Evolutionary conservation across 2,113 vertebrate species (phyloP).

Genomic region (Cyanocitta stelleri): DNA sequence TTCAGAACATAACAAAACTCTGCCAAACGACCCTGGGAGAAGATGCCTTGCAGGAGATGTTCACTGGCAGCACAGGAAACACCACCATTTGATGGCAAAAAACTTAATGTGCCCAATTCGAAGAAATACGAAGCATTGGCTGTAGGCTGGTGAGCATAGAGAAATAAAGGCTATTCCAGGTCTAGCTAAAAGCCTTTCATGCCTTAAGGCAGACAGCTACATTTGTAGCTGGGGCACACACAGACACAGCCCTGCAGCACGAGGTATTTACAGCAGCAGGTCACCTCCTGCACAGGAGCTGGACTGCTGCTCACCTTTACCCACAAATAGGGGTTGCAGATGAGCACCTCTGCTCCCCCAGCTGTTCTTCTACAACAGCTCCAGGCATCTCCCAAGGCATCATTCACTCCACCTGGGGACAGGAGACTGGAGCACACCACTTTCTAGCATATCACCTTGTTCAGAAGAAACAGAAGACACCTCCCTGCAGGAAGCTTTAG

Average conservation of each 20-base stretch:
- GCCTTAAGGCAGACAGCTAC: rapidly evolving
- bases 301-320: neutral
- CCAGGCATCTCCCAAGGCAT: neutral
- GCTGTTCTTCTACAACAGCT: neutral
- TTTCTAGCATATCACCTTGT: no score
- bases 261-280: neutral
- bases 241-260: neutral
- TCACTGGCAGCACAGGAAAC: rapidly evolving
- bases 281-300: neutral
- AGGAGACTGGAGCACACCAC: rapidly evolving
- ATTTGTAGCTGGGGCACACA: neutral
- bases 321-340: neutral
- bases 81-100: neutral
- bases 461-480: rapidly evolving
- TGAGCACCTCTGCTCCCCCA: neutral
- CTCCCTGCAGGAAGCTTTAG: neutral
- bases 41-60: neutral
- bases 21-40: neutral
- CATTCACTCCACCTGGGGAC: no score
- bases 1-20: neutral
- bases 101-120: rapidly evolving
- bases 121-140: neutral
- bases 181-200: neutral
- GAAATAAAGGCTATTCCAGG: neutral
- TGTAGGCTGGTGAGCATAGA: neutral